Base-by-base conservation (phyloP, 2,888 invertebrate genomes). In the Luperina nickerlii region DNA sequence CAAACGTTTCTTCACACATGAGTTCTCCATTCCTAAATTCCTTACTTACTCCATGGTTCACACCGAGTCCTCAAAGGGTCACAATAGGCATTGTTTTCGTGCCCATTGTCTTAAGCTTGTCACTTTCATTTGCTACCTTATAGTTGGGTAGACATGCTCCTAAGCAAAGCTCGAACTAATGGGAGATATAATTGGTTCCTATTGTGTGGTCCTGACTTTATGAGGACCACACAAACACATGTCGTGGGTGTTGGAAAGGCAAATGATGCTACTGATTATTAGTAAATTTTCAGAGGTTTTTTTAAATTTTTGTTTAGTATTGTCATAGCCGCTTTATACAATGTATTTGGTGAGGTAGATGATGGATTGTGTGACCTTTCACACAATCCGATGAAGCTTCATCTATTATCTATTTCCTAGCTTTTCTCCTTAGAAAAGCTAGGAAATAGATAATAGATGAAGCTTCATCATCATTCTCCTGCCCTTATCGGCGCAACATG, bases 81-180 rank as follows among this genome's bases (percentile, higher is more conserved):
- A 95, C 95, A 95, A 95, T 95, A 90, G 92, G 48, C 83, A 95
- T 95, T 95, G 95, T 95, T 91, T 83, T 74, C 79, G 38, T 81
- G 75, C 81, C 91, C 90, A 93, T 93, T 93, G 94, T 94, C 89
- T 87, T 81, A 76, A 80, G 87, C 88, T 89, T 88, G 91, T 90
- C 90, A 87, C 90, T 91, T 91, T 89, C 86, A 86, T 76, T 87
- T 85, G 85, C 84, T 85, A 81, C 84, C 82, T 78, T 83, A 82
- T 81, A 76, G 75, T 78, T 81, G 78, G 71, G 84, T 80, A 76
- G 74, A 81, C 75, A 68, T 75, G 67, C 72, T 54, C 68, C 74
- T 79, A 78, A 84, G 84, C 74, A 82, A 81, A 81, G 85, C 75
- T 81, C n/a, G 42, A 78, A 67, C 85, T 81, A 84, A 84, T 84